These are phyloP conservation scores for Phaedon cochleariae DNA, from an alignment of 2,888 invertebrate species.

Conservation along the genomic window DNA sequence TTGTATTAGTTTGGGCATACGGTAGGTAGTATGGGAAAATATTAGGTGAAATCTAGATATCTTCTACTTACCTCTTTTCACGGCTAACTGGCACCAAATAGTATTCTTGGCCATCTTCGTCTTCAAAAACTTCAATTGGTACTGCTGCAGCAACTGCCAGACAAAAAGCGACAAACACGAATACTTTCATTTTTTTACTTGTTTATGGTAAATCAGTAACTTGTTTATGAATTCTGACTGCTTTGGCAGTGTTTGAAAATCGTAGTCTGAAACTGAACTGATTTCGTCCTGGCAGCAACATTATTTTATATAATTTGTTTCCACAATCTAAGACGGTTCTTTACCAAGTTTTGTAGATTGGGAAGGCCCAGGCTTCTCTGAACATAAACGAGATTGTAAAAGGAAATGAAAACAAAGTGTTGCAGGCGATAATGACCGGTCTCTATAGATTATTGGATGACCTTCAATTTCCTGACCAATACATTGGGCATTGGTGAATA, in stretches of 20 bases:
- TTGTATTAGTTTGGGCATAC: no score
- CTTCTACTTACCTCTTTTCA: conserved; percentile 37
- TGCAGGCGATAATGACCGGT: no score
- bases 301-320: not conserved
- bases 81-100: conserved; percentile 30
- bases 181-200: conserved; percentile 31
- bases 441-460: no score
- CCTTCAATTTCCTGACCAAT: no score
- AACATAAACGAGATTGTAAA: no score
- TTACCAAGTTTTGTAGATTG: no score
- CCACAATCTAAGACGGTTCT: not conserved
- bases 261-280: not conserved
- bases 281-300: not conserved
- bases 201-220: not conserved
- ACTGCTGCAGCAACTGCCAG: conserved; percentile 28
- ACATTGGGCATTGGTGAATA: no score
- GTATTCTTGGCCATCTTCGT: conserved; percentile 33
- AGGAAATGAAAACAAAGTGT: no score
- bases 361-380: no score
- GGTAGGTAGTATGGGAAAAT: no score
- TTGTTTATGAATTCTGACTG: no score
- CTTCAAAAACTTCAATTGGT: conserved; percentile 32
- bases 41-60: no score
- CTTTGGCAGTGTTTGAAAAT: not conserved
- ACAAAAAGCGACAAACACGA: conserved; percentile 21